A percentile compares a stretch with the other conserved stretches of the same genome.
These are phyloP conservation scores for Zeuzera pyrina DNA, from an alignment of 2,888 invertebrate genomes.

Conservation along the genomic window DNA sequence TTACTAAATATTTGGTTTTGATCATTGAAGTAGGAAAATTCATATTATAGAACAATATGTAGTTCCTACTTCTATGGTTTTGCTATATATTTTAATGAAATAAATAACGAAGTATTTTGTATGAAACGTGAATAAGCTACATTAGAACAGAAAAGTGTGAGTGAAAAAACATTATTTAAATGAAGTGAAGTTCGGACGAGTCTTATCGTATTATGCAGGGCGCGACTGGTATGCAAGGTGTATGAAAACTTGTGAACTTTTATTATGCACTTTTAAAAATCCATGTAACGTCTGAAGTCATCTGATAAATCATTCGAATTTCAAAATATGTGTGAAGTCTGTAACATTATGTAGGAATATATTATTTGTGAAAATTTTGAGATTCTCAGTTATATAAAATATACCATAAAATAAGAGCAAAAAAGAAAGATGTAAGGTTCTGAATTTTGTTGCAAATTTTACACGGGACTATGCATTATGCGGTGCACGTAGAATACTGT, in stretches of 20 bases:
- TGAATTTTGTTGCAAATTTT: constrained; percentile 69
- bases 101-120: too few relatives aligned
- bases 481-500: constrained; percentile 64
- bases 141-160: constrained; percentile 35
- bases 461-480: constrained; percentile 63
- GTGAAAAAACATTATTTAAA: constrained; percentile 46
- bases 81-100: too few relatives aligned
- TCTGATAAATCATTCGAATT: too few relatives aligned
- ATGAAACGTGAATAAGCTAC: too few relatives aligned
- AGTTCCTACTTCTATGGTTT: too few relatives aligned
- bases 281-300: too few relatives aligned
- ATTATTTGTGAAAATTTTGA: background rate
- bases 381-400: background rate
- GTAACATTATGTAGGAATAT: constrained; percentile 35
- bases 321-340: constrained; percentile 57
- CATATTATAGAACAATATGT: too few relatives aligned
- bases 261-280: too few relatives aligned
- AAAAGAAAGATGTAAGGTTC: constrained; percentile 63
- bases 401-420: constrained; percentile 49
- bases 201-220: constrained; percentile 42
- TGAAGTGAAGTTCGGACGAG: constrained; percentile 42
- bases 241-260: constrained; percentile 56
- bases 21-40: too few relatives aligned
- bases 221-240: constrained; percentile 40
- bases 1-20: too few relatives aligned